Evolutionary conservation across 1,140 invertebrate species (phyloP), one percentile per base, ranked within the genome.

Genomic region (Trinorchestia longiramus): DNA sequence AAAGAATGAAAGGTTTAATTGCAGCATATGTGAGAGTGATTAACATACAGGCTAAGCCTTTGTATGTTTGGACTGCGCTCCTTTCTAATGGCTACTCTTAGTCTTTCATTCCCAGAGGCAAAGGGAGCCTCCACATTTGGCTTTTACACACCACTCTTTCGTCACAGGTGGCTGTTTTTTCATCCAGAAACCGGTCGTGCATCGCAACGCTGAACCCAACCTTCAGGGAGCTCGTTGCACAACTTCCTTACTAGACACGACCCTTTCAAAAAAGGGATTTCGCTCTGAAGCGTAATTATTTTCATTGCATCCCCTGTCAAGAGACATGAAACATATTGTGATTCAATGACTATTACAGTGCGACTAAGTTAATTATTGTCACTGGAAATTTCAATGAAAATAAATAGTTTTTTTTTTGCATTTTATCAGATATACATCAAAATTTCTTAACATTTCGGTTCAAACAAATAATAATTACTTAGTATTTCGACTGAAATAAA

Each of bases 101-200:
- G 41, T 45, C 92, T 47, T 47, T 94, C 36, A 40, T 15, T 43
- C 19, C 92, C 92, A 0, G 44, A 40, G 92, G 92, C 92, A 3
- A 47, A 6, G 40, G 88, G 36, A 90, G 41, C 88, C 88, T 42
- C 88, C 36, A 43, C 92, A 94, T 47, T 45, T 94, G 92, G 92
- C 92, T 94, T 94, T 94, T 94, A 94, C 92, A 45, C 8, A 94
- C 47, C 92, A 94, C 44, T 94, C 92, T 94, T 94, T 47, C 92
- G 92, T 94, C 92, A 94, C 92, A 45, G 92, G 43, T 43, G 43
- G 43, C 92, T 42, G 88, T 43, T 94, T 94, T 94, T 94, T 94
- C 44, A 94, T 94, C 23, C 92, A 94, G 44, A 94, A 94, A 94
- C 92, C 92, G 92, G 92, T 94, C 43, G 92, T 40, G 92, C 92